Conservation (phyloP, 1,140 invertebrate genomes). For the Chironomus tepperi region DNA sequence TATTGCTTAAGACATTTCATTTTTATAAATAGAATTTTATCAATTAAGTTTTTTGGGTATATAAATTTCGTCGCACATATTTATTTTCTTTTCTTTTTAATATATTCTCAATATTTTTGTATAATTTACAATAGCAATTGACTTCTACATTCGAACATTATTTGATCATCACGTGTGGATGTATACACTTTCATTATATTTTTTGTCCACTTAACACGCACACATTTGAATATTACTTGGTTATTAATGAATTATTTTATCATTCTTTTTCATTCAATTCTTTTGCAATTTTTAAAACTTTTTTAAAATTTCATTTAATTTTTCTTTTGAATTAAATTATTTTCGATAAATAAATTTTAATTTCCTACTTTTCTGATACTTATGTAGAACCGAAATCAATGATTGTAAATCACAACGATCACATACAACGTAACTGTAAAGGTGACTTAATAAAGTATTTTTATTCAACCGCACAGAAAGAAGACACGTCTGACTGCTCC, state of each 20-base stretch:
- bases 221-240: neutral
- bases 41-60: neutral
- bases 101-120: neutral
- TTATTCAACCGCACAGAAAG: neutral
- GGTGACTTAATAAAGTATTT: neutral
- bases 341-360: neutral
- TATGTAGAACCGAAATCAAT: neutral
- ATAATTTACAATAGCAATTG: neutral
- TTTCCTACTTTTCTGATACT: neutral
- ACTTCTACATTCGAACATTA: neutral
- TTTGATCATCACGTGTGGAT: neutral
- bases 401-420: slow-evolving; percentile 16
- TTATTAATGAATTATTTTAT: neutral
- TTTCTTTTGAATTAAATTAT: neutral
- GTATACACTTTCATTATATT: neutral
- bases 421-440: slow-evolving; percentile 22
- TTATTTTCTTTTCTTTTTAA: too few relatives aligned
- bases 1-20: neutral
- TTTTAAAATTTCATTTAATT: neutral
- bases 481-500: neutral
- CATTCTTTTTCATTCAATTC: neutral
- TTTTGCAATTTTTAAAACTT: too few relatives aligned
- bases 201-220: slow-evolving; percentile 16
- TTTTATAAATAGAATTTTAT: neutral
- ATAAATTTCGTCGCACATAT: neutral